phyloP scores from a whole-genome alignment of 1,140 invertebrate species.

The Pteromalus puparum region DNA sequence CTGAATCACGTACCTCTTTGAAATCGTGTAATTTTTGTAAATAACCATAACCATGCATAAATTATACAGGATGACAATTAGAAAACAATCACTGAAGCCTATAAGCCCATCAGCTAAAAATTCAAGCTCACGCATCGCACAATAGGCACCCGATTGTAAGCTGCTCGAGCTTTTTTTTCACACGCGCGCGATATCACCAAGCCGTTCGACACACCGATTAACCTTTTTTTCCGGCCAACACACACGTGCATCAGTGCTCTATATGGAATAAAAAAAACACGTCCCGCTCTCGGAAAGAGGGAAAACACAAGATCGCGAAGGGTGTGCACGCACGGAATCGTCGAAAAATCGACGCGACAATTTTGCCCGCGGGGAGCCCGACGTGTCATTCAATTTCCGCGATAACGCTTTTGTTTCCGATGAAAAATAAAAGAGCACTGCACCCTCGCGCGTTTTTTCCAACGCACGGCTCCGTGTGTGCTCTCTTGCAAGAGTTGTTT shows the following conservation, averaged over 20 bases:
- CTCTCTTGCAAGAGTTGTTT: slow-evolving; percentile 55
- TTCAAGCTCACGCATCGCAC: neutral
- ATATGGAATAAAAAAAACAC: slow-evolving; percentile 23
- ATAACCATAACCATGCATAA: too few species aligned
- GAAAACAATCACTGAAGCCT: neutral
- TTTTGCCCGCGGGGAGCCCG: slow-evolving; percentile 50
- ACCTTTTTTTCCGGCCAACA: slow-evolving; percentile 20
- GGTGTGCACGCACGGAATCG: slow-evolving; percentile 18
- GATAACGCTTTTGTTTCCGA: slow-evolving; percentile 73
- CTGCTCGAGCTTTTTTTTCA: neutral
- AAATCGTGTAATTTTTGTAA: too few species aligned
- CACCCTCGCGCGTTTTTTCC: slow-evolving; percentile 3
- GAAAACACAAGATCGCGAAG: slow-evolving; percentile 12
- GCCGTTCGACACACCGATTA: slow-evolving; percentile 31
- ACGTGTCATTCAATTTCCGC: slow-evolving; percentile 72
- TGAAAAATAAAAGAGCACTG: slow-evolving; percentile 63
- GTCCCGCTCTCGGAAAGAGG: neutral
- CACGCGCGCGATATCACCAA: neutral
- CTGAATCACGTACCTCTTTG: too few species aligned
- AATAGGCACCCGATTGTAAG: neutral
- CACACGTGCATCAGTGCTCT: neutral
- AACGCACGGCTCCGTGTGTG: neutral
- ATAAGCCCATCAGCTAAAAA: neutral
- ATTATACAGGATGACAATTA: neutral
- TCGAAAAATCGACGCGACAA: slow-evolving; percentile 53